These are phyloP conservation scores for Meandrina meandrites DNA, from an alignment of 92 coral and sea anemone species.

Conservation along the genomic window DNA sequence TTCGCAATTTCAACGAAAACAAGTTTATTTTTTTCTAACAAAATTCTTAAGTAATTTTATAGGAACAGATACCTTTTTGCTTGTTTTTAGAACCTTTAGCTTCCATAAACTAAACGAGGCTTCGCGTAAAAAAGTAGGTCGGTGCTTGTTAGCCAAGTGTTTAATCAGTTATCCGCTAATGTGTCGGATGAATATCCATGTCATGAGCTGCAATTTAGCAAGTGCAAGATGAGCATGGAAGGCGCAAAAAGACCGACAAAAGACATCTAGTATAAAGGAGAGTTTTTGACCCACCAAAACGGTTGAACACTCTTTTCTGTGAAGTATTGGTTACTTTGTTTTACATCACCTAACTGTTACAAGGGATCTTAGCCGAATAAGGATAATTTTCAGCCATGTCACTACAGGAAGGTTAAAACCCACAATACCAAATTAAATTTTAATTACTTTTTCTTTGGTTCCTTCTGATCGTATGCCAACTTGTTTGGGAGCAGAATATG, in stretches of 20 bases:
- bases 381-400: not conserved
- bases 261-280: not conserved
- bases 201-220: not conserved
- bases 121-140: not conserved
- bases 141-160: not conserved
- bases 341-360: not conserved
- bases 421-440: not conserved
- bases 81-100: not conserved
- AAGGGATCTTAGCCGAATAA: not conserved
- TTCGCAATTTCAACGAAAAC: not conserved
- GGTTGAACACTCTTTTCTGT: not conserved
- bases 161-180: not conserved
- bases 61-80: not conserved
- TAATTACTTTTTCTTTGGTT: not conserved
- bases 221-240: not conserved
- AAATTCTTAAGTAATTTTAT: not conserved
- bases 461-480: not conserved
- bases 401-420: not conserved
- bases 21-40: not conserved
- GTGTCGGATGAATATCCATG: not conserved
- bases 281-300: not conserved
- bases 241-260: not conserved
- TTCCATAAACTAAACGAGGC: not conserved
- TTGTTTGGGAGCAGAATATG: not conserved
- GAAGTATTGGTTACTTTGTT: not conserved